Evolutionary conservation across 2,888 invertebrate species (phyloP).

Genomic region (Digitonthophagus gazella): DNA sequence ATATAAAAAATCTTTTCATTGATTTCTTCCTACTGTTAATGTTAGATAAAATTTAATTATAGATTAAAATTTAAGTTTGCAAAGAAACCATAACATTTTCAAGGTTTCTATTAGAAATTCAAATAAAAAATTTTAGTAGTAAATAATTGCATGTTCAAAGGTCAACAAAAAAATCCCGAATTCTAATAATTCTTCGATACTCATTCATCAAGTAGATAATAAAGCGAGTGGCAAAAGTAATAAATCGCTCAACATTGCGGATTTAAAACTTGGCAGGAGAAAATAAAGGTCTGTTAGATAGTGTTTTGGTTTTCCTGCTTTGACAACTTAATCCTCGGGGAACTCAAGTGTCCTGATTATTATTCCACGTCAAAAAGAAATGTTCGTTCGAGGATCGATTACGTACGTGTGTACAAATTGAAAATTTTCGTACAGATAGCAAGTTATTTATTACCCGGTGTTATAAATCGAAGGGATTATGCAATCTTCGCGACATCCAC

Average conservation of each 20-base stretch:
- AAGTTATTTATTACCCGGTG: no score
- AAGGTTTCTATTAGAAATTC: no score
- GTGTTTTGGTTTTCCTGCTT: neutral
- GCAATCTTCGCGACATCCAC: no score
- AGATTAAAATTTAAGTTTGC: no score
- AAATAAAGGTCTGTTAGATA: neutral
- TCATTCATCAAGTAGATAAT: neutral
- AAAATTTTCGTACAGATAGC: no score
- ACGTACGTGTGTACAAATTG: no score
- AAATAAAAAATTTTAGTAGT: neutral
- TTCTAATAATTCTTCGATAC: neutral
- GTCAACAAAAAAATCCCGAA: neutral
- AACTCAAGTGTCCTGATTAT: neutral
- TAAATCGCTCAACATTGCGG: neutral
- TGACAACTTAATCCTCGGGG: neutral
- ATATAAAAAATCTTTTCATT: no score
- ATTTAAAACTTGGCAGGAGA: neutral
- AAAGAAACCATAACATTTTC: no score
- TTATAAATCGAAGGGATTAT: no score
- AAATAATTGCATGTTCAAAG: neutral
- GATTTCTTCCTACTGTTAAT: no score
- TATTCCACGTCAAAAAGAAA: neutral
- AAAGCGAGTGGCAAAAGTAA: neutral
- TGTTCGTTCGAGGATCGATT: no score
- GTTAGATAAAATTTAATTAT: no score